These are phyloP conservation scores for Misgurnus anguillicaudatus DNA, from an alignment of 2,113 vertebrate genomes.

Conservation along the genomic window DNA sequence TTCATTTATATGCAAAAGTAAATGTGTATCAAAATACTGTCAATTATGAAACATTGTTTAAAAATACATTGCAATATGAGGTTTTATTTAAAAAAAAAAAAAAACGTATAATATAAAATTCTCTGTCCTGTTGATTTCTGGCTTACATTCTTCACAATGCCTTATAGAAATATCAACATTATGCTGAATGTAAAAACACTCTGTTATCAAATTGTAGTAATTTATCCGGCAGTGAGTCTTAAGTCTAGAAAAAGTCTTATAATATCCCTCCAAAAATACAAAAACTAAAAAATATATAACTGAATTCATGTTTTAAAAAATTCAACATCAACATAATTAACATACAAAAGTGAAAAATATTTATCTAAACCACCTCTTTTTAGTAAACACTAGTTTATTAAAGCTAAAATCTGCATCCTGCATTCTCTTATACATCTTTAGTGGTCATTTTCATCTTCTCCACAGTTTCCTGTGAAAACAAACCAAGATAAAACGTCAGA, in stretches of 20 bases:
- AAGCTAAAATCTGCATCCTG: not conserved
- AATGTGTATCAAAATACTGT: too few species aligned
- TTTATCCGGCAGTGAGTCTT: too few species aligned
- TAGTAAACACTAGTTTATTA: not conserved
- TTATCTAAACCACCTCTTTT: conserved; percentile 2
- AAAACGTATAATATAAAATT: too few species aligned
- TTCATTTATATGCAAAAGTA: too few species aligned
- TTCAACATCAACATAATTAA: conserved; percentile 34
- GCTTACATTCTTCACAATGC: too few species aligned
- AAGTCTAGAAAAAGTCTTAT: too few species aligned
- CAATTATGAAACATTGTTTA: too few species aligned
- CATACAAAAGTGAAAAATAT: conserved; percentile 22
- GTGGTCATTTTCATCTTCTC: conserved; percentile 78
- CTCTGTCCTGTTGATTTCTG: not conserved
- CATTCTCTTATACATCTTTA: conserved; percentile 77
- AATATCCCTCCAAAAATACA: conserved; percentile 16
- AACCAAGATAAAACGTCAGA: conserved; percentile 9
- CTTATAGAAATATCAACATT: not conserved
- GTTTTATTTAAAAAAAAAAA: too few species aligned
- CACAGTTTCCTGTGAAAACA: conserved; percentile 75
- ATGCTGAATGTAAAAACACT: too few species aligned
- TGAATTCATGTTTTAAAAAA: conserved; percentile 20
- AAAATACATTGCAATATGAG: not conserved
- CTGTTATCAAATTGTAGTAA: too few species aligned
- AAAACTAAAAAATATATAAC: conserved; percentile 29